Evolutionary conservation across 1,140 invertebrate genomes (phyloP), one percentile per base, ranked within the genome.

Genomic region (Drosophila lowei): DNA sequence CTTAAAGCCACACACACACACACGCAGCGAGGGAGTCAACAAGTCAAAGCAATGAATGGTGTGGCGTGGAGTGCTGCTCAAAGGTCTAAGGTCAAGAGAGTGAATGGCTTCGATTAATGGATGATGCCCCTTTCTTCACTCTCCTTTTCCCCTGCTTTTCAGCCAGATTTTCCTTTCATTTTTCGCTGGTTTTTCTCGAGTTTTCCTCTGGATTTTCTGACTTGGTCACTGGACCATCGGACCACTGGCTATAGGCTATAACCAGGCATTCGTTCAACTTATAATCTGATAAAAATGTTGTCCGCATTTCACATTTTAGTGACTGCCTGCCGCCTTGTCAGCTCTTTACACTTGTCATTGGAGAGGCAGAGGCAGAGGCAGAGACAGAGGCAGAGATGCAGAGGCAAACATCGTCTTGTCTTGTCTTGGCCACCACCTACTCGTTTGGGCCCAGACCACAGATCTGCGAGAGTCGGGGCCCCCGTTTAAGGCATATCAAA

Each of bases 401-500:
- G 34, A 63, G 15, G 23, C 23, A 25, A 25, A 67, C 59, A 34
- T 9, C 30, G 30, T 34, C 34, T 38, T 38, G 34, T 25, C 23
- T 25, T 25, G 30, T 25, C 13, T 50, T 25, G 23, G 50, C 23
- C 53, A 44, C 60, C 72, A 16, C 43, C 63, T 72, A 67, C 49
- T 44, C 34, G 34, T 38, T 38, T 38, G 4, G 38, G 48, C 60
- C 38, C 23, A n/a, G n/a, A n/a, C n/a, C n/a, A n/a, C n/a, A n/a
- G n/a, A n/a, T n/a, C 11, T 9, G 18, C 42, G 61, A 58, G 72
- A 76, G 77, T 63, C 79, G 67, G 52, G 72, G 34, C 3, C 11
- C 72, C 83, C 83, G 83, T 88, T 88, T 88, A 88, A 88, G 83
- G 83, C 83, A 88, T 88, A 88, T 88, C 83, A 88, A 88, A 88